Percentiles rank a stretch among this genome's conserved stretches.
Evolutionary conservation across 2,797 vertebrate genomes (phyloP).

Genomic region (Dromococcyx pavoninus): DNA sequence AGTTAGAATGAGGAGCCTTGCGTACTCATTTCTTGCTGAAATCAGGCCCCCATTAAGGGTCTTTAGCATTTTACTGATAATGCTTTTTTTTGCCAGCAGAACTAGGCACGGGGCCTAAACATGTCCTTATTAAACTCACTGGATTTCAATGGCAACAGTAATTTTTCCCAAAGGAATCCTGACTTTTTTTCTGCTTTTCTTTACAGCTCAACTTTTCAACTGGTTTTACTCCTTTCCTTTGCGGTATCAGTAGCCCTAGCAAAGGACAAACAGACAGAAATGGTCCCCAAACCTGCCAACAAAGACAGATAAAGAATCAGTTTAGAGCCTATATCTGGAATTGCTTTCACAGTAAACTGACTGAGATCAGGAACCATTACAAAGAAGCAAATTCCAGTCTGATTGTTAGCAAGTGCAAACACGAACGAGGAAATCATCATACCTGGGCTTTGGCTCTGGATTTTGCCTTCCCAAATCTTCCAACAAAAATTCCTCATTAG

Average conservation of each 20-base stretch:
- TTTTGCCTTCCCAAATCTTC: background rate
- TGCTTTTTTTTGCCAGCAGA: slow-evolving; percentile 1
- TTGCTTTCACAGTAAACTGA: background rate
- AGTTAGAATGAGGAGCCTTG: background rate
- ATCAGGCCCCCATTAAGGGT: background rate
- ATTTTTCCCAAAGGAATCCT: background rate
- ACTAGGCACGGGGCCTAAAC: slow-evolving; percentile 1
- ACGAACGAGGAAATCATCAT: background rate
- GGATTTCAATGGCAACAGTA: slow-evolving; percentile 25
- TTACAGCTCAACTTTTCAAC: background rate
- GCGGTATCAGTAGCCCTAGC: background rate
- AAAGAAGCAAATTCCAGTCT: slow-evolving; percentile 24
- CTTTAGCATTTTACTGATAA: slow-evolving; percentile 39
- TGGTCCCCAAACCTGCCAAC: background rate
- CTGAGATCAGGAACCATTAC: background rate
- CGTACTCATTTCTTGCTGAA: slow-evolving; percentile 6
- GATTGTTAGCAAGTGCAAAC: slow-evolving; percentile 45
- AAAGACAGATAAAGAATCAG: background rate
- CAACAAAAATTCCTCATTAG: background rate
- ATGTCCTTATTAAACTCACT: slow-evolving; percentile 21
- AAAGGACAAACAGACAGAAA: background rate
- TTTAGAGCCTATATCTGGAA: slow-evolving; percentile 21
- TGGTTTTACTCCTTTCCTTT: background rate
- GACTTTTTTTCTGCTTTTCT: background rate
- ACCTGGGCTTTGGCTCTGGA: background rate